Evolutionary conservation across 2,113 vertebrate genomes (phyloP).

Genomic region (Halichoerus grypus): DNA sequence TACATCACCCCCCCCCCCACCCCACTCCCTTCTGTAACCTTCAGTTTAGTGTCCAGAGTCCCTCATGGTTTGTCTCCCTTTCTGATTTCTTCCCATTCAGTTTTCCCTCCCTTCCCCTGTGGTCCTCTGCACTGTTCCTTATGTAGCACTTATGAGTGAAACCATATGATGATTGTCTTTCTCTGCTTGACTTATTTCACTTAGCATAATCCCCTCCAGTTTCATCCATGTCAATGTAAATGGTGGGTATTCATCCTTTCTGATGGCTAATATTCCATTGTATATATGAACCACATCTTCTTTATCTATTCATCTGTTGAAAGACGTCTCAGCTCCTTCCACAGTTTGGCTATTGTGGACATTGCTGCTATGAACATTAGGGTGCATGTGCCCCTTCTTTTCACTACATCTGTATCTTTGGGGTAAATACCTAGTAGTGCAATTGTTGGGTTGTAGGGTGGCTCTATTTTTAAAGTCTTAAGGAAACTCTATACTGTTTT

Average conservation of each 20-base stretch:
- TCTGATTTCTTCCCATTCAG: background rate
- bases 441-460: too few relatives aligned
- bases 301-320: background rate
- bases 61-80: background rate
- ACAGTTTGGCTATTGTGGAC: background rate
- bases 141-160: background rate
- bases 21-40: background rate
- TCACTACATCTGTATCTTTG: too few relatives aligned
- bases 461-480: too few relatives aligned
- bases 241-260: background rate
- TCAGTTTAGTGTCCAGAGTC: background rate
- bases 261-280: background rate
- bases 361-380: too few relatives aligned
- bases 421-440: too few relatives aligned
- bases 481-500: too few relatives aligned
- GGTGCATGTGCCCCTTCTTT: too few relatives aligned
- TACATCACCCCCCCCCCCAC: too few relatives aligned
- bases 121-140: background rate
- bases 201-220: background rate
- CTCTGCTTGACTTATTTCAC: background rate
- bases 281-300: background rate
- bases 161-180: background rate
- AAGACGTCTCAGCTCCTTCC: background rate
- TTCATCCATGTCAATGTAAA: background rate
- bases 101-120: background rate